phyloP scores from a whole-genome alignment of 1,140 invertebrate genomes.

The Ylistrum balloti region DNA sequence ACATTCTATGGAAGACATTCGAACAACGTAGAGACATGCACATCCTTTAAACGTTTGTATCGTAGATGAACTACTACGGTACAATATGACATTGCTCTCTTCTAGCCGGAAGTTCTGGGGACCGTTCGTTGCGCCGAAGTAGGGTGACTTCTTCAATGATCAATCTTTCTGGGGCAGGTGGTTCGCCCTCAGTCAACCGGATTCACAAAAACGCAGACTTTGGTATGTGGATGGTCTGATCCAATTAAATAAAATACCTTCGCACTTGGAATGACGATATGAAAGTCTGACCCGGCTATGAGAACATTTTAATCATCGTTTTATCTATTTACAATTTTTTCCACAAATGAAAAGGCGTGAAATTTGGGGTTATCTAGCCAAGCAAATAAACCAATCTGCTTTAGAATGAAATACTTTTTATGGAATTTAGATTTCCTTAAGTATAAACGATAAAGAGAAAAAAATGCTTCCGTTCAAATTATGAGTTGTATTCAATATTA shows the following conservation, averaged over 20 bases:
- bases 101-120: constrained; percentile 77
- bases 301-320: too few relatives aligned
- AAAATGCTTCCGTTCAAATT: too few relatives aligned
- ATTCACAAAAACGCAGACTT: constrained; percentile 73
- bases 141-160: constrained; percentile 75
- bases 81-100: constrained; percentile 61
- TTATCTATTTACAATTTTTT: too few relatives aligned
- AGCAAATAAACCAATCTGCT: too few relatives aligned
- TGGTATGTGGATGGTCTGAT: constrained; percentile 67
- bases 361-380: too few relatives aligned
- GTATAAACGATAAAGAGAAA: too few relatives aligned
- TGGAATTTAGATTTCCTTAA: too few relatives aligned
- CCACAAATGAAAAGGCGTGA: too few relatives aligned
- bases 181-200: constrained; percentile 60
- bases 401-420: too few relatives aligned
- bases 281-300: background rate
- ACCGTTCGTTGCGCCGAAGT: constrained; percentile 71
- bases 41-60: constrained; percentile 28
- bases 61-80: constrained; percentile 30
- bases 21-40: constrained; percentile 21
- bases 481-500: too few relatives aligned
- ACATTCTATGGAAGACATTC: background rate
- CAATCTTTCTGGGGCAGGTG: constrained; percentile 71
- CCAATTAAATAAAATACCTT: background rate
- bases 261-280: constrained; percentile 2